phyloP scores from a whole-genome alignment of 2,113 vertebrate species.

The Centropus bengalensis region DNA sequence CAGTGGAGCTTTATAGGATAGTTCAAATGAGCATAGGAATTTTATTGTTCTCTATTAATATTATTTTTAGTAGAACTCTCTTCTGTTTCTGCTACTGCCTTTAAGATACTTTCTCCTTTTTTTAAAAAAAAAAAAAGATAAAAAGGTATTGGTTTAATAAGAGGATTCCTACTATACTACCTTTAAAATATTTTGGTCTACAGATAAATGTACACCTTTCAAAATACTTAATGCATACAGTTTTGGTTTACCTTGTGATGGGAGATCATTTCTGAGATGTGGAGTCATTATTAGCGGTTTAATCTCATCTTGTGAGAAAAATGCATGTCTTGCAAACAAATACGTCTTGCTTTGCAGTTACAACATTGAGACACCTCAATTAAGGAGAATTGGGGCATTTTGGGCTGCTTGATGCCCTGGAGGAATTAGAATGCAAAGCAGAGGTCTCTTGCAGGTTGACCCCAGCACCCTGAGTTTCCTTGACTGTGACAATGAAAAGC shows the following conservation, averaged over 20 bases:
- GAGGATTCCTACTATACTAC: slow-evolving; percentile 42
- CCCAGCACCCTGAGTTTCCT: not conserved
- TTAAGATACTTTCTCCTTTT: slow-evolving; percentile 27
- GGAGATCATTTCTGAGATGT: not conserved
- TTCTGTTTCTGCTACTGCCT: slow-evolving; percentile 19
- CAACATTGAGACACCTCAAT: not conserved
- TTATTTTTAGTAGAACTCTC: slow-evolving; percentile 33
- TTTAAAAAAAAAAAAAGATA: not conserved
- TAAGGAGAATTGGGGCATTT: not conserved
- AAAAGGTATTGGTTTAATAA: slow-evolving; percentile 33
- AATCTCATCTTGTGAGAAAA: slow-evolving; percentile 54
- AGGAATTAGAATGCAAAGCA: not conserved
- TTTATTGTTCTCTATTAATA: slow-evolving; percentile 57
- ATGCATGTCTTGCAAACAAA: not conserved
- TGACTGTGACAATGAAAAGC: not conserved
- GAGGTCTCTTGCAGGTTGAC: not conserved
- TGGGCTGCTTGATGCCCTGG: not conserved
- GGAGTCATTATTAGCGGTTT: slow-evolving; percentile 40
- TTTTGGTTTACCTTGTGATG: slow-evolving; percentile 22
- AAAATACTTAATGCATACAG: slow-evolving; percentile 7
- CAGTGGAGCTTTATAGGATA: slow-evolving; percentile 33
- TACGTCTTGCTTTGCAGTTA: not conserved
- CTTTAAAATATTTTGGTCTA: slow-evolving; percentile 48
- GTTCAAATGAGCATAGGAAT: slow-evolving; percentile 21
- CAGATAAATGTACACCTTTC: slow-evolving; percentile 40